These are phyloP conservation scores for Suricata suricatta DNA, from an alignment of 2,113 vertebrate species.

Conservation along the genomic window DNA sequence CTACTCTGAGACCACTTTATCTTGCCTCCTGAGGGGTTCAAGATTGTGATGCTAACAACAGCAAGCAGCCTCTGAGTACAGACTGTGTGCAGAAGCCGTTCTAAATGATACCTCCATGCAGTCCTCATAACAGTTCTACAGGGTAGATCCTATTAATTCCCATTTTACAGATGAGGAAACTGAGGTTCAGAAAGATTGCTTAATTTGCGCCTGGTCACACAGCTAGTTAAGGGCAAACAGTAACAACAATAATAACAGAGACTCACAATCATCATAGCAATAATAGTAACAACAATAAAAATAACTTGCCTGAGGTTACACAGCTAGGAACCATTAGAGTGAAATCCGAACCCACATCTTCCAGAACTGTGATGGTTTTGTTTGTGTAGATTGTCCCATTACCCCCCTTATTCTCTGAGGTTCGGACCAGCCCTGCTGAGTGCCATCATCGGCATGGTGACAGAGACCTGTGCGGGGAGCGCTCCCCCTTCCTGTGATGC, in stretches of 20 bases:
- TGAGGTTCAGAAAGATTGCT: background rate
- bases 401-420: background rate
- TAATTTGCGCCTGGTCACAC: background rate
- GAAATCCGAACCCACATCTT: background rate
- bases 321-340: background rate
- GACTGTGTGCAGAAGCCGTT: background rate
- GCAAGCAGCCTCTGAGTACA: background rate
- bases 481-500: background rate
- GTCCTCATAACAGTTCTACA: background rate
- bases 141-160: background rate
- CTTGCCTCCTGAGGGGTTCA: background rate
- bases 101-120: background rate
- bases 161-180: conserved; percentile 25
- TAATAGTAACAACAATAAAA: background rate
- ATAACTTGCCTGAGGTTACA: background rate
- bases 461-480: accelerated
- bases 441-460: background rate
- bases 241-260: background rate
- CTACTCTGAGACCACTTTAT: background rate
- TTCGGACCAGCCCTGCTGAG: background rate
- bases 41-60: background rate
- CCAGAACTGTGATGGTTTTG: background rate
- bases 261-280: background rate
- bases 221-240: background rate
- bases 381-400: background rate